These are phyloP conservation scores for Spatulosminthurus flaviceps DNA, from an alignment of 2,888 invertebrate genomes.

Conservation along the genomic window DNA sequence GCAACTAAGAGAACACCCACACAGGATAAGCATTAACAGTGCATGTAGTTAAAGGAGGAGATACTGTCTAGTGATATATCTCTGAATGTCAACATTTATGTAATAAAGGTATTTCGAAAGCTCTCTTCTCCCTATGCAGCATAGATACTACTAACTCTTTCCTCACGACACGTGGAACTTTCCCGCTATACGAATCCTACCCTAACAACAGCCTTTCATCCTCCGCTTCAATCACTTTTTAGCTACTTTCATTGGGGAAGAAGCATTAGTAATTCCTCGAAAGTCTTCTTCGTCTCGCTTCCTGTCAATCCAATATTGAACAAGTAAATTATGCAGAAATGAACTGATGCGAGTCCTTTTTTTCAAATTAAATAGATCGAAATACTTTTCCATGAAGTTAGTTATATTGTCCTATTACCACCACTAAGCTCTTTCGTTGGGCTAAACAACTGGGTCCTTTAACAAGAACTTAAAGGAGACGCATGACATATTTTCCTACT, in stretches of 20 bases:
- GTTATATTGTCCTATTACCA: too few species aligned
- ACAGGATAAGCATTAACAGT: background rate
- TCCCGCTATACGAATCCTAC: constrained; percentile 12
- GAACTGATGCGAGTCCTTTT: too few species aligned
- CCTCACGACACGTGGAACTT: constrained; percentile 36
- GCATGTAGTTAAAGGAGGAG: background rate
- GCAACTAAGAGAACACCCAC: background rate
- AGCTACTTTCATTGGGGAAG: background rate
- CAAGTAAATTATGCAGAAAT: too few species aligned
- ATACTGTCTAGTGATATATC: background rate
- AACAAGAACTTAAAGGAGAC: too few species aligned
- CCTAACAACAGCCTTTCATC: constrained; percentile 18
- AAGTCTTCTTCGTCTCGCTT: background rate
- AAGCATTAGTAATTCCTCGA: background rate
- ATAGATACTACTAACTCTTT: background rate
- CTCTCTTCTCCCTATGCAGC: background rate
- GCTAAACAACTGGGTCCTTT: too few species aligned
- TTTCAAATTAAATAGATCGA: too few species aligned
- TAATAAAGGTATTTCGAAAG: background rate
- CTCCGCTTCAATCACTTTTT: background rate
- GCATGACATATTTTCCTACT: too few species aligned
- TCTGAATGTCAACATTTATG: constrained; percentile 29
- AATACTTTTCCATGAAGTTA: too few species aligned
- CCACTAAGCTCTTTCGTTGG: too few species aligned
- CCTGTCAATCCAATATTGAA: too few species aligned